Conservation (phyloP, 2,888 invertebrate genomes). For the Lycophotia porphyrea region DNA sequence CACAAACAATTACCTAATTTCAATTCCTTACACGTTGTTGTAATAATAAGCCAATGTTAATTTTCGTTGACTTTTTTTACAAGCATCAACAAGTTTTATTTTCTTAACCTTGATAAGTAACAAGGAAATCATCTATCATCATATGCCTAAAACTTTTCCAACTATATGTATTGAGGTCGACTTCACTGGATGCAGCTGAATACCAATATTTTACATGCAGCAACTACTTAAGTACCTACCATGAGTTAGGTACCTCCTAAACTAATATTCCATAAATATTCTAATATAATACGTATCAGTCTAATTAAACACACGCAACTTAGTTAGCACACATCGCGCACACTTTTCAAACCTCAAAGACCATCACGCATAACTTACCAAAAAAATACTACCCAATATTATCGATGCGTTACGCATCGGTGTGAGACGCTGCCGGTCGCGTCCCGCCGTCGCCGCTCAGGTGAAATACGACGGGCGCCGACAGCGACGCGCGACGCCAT, state of each 20-base stretch:
- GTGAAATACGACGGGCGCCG: slow-evolving; percentile 67
- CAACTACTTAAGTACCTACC: not conserved
- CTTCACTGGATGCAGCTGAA: not conserved
- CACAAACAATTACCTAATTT: slow-evolving; percentile 13
- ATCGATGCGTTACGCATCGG: slow-evolving; percentile 46
- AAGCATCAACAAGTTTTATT: not conserved
- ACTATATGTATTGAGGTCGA: not conserved
- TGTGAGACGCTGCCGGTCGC: slow-evolving; percentile 45
- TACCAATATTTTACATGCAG: not conserved
- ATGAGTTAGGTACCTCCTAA: not conserved
- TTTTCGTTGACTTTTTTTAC: not conserved
- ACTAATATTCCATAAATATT: not conserved
- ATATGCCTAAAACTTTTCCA: not conserved
- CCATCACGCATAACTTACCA: not conserved
- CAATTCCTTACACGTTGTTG: slow-evolving; percentile 20
- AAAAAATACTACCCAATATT: slow-evolving; percentile 11
- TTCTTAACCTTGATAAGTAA: not conserved
- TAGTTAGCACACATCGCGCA: slow-evolving; percentile 11
- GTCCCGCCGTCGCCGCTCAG: slow-evolving; percentile 68
- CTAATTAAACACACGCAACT: not conserved
- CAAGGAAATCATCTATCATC: not conserved
- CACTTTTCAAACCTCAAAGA: not conserved
- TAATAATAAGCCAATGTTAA: not conserved
- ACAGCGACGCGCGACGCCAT: slow-evolving; percentile 53
- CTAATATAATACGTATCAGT: no score